phyloP scores from a whole-genome alignment of 2,113 vertebrate species.

The Leucopsar rothschildi region DNA sequence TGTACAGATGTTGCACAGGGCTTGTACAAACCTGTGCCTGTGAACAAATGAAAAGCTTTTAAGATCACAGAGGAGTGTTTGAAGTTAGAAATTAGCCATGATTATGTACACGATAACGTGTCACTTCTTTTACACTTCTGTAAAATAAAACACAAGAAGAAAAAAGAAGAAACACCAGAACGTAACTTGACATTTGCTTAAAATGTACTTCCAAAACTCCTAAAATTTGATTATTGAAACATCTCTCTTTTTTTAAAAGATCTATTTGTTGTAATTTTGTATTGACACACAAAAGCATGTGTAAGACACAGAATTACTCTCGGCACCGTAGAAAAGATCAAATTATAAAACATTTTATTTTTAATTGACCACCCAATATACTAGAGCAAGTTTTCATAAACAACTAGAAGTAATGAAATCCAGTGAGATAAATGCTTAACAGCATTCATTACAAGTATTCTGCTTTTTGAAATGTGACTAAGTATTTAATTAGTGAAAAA shows the following conservation, averaged over 20 bases:
- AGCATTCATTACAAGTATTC: background rate
- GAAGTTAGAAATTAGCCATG: conserved; percentile 78
- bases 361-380: background rate
- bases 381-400: background rate
- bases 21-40: conserved; percentile 73
- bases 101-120: conserved; percentile 78
- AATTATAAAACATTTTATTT: background rate
- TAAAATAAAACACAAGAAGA: conserved; percentile 72
- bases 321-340: background rate
- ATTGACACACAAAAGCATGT: background rate
- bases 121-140: conserved; percentile 75
- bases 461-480: background rate
- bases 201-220: conserved; percentile 55
- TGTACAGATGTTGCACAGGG: conserved; percentile 51
- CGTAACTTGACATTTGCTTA: conserved; percentile 63
- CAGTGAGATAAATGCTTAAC: background rate
- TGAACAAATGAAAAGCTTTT: conserved; percentile 79
- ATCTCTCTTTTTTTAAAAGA: background rate
- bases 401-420: background rate
- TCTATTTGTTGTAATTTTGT: background rate
- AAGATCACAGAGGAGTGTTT: conserved; percentile 74
- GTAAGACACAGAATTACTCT: background rate
- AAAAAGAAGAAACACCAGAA: conserved; percentile 54
- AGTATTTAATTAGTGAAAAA: background rate
- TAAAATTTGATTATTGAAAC: conserved; percentile 41